Conservation (phyloP, 2,888 invertebrate species). For the Hartigia nigra region DNA sequence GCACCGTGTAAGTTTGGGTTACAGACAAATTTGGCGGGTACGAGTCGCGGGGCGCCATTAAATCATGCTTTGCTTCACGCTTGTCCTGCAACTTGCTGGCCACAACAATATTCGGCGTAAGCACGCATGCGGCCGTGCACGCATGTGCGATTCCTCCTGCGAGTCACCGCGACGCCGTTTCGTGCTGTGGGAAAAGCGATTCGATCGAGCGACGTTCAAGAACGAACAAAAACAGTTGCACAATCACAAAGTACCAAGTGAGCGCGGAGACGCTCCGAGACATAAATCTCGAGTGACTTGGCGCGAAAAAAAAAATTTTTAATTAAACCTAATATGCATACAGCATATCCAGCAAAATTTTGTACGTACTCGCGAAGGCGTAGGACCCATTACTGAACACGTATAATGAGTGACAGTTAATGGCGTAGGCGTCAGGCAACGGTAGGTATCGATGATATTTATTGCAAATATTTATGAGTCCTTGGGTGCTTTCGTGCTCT, state of each 20-base stretch:
- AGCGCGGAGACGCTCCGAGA: neutral
- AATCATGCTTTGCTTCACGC: constrained; percentile 25
- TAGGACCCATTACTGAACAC: neutral
- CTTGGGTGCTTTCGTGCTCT: constrained; percentile 26
- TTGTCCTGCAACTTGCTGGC: constrained; percentile 15
- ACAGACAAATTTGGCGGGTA: constrained; percentile 24
- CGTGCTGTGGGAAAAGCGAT: neutral
- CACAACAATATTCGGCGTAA: constrained; percentile 1
- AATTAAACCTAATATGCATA: neutral
- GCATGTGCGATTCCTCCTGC: constrained; percentile 7
- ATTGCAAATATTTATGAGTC: constrained; percentile 48
- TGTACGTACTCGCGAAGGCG: neutral
- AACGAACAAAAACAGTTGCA: neutral
- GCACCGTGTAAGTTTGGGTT: constrained; percentile 6
- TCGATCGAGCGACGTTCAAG: neutral
- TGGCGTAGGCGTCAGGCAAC: constrained; percentile 48
- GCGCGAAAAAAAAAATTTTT: neutral
- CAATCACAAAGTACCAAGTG: neutral
- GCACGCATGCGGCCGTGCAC: constrained; percentile 2
- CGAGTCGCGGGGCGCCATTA: constrained; percentile 22
- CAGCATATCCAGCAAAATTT: neutral
- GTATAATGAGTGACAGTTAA: neutral
- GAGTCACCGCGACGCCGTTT: neutral
- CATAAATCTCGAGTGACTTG: too few relatives aligned
- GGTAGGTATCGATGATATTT: constrained; percentile 45